Conservation (phyloP, 2,113 vertebrate species). For the Ictalurus punctatus region DNA sequence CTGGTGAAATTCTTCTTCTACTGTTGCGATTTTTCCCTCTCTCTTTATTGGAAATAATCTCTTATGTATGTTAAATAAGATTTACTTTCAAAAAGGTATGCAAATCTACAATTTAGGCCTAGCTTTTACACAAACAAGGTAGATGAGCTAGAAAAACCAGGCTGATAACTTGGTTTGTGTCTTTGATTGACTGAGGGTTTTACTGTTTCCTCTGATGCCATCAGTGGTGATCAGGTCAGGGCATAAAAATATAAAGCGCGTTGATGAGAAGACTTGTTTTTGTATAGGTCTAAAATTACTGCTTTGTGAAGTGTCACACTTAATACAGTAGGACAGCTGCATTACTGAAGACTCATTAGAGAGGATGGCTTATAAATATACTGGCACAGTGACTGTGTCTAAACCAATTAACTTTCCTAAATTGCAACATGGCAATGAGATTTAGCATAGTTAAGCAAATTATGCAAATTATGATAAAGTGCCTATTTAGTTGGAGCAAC, state of each 20-base stretch:
- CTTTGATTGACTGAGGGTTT: neutral
- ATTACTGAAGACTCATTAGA: constrained; percentile 36
- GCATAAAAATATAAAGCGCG: constrained; percentile 2
- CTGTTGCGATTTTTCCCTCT: constrained; percentile 6
- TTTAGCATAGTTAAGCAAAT: constrained; percentile 42
- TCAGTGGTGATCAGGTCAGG: neutral
- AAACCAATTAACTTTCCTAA: constrained; percentile 40
- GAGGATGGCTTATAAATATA: constrained; percentile 26
- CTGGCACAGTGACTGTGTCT: constrained; percentile 34
- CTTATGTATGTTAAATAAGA: neutral
- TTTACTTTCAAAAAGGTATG: neutral
- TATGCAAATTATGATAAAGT: constrained; percentile 47
- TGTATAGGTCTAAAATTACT: constrained; percentile 15
- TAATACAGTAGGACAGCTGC: constrained; percentile 45
- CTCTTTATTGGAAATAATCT: constrained; percentile 11
- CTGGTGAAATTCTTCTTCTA: neutral
- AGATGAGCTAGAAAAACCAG: neutral
- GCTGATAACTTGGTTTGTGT: neutral
- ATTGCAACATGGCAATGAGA: constrained; percentile 37
- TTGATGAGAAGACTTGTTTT: constrained; percentile 8
- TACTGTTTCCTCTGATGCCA: constrained; percentile 1
- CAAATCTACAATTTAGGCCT: neutral
- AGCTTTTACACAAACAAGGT: neutral
- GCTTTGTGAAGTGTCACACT: constrained; percentile 43
- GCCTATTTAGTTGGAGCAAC: constrained; percentile 36